Conservation (phyloP, 2,888 invertebrate species). For the Asteroscopus sphinx region DNA sequence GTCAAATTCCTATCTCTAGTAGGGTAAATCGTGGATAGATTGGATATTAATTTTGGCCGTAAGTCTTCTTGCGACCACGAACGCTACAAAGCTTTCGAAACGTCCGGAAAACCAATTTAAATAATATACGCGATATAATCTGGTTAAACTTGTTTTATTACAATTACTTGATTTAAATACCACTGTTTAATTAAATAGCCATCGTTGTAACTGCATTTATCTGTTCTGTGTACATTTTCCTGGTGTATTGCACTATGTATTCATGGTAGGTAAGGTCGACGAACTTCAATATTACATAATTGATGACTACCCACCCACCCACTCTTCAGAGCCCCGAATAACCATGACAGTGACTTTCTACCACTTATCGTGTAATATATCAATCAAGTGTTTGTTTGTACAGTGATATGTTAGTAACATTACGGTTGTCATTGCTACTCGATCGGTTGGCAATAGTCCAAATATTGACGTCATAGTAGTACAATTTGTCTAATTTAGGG, state of each 20-base stretch:
- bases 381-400: conserved; percentile 1
- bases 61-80: no score
- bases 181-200: no score
- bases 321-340: no score
- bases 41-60: no score
- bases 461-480: conserved; percentile 24
- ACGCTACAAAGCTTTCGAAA: no score
- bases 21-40: no score
- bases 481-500: background rate
- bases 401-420: conserved; percentile 22
- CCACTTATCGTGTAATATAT: conserved; percentile 8
- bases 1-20: no score
- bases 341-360: conserved; percentile 11
- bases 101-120: no score
- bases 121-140: no score
- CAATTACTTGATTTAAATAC: background rate
- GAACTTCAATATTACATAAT: background rate
- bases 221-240: conserved; percentile 14
- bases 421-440: conserved; percentile 2
- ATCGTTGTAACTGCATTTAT: background rate
- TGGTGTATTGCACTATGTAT: conserved; percentile 12
- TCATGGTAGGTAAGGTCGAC: no score
- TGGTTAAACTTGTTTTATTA: no score
- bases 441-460: conserved; percentile 30
- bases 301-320: conserved; percentile 4